These are phyloP conservation scores for Nephrocerus scutellatus DNA, from an alignment of 2,888 invertebrate genomes.

Conservation along the genomic window DNA sequence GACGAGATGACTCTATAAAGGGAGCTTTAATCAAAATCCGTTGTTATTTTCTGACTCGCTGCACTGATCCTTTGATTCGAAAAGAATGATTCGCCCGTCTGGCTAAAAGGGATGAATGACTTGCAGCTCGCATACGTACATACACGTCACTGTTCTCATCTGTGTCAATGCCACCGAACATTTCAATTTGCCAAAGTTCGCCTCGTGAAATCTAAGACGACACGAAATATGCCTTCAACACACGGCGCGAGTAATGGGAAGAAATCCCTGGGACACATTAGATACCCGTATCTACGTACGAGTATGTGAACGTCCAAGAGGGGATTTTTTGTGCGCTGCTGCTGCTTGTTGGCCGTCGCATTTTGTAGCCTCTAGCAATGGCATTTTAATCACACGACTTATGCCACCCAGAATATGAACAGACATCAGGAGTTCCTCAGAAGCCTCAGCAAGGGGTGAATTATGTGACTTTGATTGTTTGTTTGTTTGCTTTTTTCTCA, in stretches of 20 bases:
- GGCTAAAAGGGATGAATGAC: not conserved
- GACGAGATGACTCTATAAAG: constrained; percentile 36
- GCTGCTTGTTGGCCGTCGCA: constrained; percentile 13
- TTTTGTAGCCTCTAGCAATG: constrained; percentile 37
- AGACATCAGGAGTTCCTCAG: constrained; percentile 34
- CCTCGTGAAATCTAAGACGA: too few relatives aligned
- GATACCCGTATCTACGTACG: too few relatives aligned
- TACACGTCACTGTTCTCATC: too few relatives aligned
- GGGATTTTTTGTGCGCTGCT: constrained; percentile 1
- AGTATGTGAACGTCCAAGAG: too few relatives aligned
- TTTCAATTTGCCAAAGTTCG: too few relatives aligned
- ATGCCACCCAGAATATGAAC: constrained; percentile 47
- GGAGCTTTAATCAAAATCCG: constrained; percentile 50
- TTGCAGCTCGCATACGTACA: too few relatives aligned
- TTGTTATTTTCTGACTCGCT: constrained; percentile 57
- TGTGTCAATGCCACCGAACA: too few relatives aligned
- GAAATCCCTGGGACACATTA: not conserved
- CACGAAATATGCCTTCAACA: constrained; percentile 18
- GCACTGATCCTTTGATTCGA: constrained; percentile 51
- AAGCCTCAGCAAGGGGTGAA: constrained; percentile 15
- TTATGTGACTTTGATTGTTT: constrained; percentile 17
- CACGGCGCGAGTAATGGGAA: constrained; percentile 1
- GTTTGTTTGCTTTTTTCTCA: constrained; percentile 24
- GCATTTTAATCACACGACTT: constrained; percentile 48
- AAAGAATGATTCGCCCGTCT: not conserved